Conservation (phyloP, 2,797 vertebrate species). For the Kryptolebias ocellatus region DNA sequence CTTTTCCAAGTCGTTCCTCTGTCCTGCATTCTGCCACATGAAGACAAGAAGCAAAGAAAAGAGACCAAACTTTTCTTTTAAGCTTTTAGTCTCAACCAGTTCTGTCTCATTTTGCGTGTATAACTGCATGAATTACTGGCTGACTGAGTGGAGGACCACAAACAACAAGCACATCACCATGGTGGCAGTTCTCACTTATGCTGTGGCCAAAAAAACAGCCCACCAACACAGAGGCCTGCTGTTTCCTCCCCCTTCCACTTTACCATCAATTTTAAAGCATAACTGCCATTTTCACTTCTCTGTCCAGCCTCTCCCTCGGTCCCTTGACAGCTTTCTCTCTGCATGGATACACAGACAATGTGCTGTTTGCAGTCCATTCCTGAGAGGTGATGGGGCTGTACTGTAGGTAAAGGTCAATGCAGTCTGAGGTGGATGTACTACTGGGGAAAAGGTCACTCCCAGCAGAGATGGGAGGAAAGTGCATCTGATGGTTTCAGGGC, state of each 20-base stretch:
- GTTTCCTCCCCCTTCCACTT: conserved; percentile 23
- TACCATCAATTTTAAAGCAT: conserved; percentile 35
- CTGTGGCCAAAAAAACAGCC: conserved; percentile 23
- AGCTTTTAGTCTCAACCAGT: background rate
- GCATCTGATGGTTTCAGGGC: conserved; percentile 56
- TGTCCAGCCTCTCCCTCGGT: conserved; percentile 29
- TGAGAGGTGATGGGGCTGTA: conserved; percentile 46
- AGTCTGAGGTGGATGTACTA: conserved; percentile 71
- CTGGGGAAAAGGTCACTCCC: conserved; percentile 70
- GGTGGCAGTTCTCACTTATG: conserved; percentile 10
- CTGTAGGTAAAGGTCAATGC: conserved; percentile 77
- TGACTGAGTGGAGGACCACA: conserved; percentile 3
- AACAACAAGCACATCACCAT: conserved; percentile 6
- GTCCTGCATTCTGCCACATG: background rate
- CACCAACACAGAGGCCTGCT: conserved; percentile 27
- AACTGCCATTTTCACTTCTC: conserved; percentile 33
- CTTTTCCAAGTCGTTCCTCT: background rate
- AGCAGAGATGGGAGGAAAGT: conserved; percentile 43
- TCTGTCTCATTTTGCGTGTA: conserved; percentile 8
- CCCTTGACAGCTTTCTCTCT: conserved; percentile 41
- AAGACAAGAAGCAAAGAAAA: background rate
- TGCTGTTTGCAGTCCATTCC: conserved; percentile 49
- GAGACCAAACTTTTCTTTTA: background rate
- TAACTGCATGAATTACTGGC: conserved; percentile 7
- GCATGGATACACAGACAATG: conserved; percentile 51